A percentile compares a stretch with the other conserved stretches of the same genome.
These are phyloP conservation scores for Sipha maydis DNA, from an alignment of 2,888 invertebrate genomes.

Conservation along the genomic window DNA sequence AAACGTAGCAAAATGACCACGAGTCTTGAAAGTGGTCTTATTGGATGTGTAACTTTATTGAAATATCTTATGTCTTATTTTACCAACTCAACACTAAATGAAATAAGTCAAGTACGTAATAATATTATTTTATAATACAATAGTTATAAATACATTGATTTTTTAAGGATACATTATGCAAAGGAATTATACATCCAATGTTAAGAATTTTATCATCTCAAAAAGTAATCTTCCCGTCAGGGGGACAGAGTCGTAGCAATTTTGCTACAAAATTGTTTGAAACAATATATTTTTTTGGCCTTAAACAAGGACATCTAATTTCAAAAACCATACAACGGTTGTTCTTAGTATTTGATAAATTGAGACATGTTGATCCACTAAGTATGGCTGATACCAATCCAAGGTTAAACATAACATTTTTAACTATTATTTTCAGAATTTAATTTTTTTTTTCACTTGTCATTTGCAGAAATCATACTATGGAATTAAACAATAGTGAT, in stretches of 20 bases:
- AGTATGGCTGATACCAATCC: conserved; percentile 32
- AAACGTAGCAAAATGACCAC: conserved; percentile 79
- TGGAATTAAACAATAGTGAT: conserved; percentile 66
- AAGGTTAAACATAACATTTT: not conserved
- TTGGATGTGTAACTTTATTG: conserved; percentile 83
- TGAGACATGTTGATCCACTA: conserved; percentile 67
- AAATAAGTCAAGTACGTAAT: conserved; percentile 79
- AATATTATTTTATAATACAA: not conserved
- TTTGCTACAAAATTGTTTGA: conserved; percentile 85
- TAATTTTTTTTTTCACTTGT: not conserved
- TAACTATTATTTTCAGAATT: not conserved
- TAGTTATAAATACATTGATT: conserved; percentile 21
- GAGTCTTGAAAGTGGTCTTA: conserved; percentile 87
- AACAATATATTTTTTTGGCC: conserved; percentile 81
- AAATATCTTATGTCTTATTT: conserved; percentile 84
- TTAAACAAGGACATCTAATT: conserved; percentile 75
- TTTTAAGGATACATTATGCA: conserved; percentile 83
- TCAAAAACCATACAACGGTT: conserved; percentile 79
- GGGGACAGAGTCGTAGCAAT: conserved; percentile 78
- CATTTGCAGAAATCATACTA: conserved; percentile 25
- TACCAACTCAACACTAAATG: conserved; percentile 86
- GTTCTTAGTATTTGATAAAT: conserved; percentile 84
- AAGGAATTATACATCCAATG: conserved; percentile 84
- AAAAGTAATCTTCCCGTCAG: conserved; percentile 83
- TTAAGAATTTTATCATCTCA: conserved; percentile 83